Evolutionary conservation across 1,140 invertebrate species (phyloP).

Genomic region (Drosophila guanche): DNA sequence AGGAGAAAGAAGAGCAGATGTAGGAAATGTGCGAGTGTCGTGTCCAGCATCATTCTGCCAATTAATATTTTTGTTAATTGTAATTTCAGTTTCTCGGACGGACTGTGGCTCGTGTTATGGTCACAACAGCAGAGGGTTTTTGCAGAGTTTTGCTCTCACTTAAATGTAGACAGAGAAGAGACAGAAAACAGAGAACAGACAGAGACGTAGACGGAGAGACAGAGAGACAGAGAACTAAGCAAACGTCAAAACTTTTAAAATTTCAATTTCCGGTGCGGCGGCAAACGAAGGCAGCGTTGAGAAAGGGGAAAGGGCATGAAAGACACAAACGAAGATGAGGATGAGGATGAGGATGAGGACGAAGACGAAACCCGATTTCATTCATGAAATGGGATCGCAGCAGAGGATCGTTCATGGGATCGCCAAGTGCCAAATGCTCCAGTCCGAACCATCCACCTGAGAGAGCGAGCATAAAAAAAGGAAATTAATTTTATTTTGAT

Average conservation of each 20-base stretch:
- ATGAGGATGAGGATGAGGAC: slow-evolving; percentile 12
- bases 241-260: slow-evolving; percentile 81
- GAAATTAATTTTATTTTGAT: slow-evolving; percentile 82
- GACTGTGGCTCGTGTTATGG: slow-evolving; percentile 64
- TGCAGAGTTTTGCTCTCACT: slow-evolving; percentile 36
- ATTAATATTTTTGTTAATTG: slow-evolving; percentile 71
- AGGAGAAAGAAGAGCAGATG: no score
- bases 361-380: slow-evolving; percentile 27
- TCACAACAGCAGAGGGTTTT: slow-evolving; percentile 34
- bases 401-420: slow-evolving; percentile 10
- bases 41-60: slow-evolving; percentile 50
- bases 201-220: slow-evolving; percentile 8
- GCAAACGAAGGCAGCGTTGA: slow-evolving; percentile 15
- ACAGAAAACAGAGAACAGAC: slow-evolving; percentile 5
- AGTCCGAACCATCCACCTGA: no score
- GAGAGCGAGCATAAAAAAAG: slow-evolving; percentile 16
- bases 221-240: slow-evolving; percentile 50
- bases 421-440: slow-evolving; percentile 24
- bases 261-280: slow-evolving; percentile 76
- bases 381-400: slow-evolving; percentile 41
- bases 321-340: not conserved
- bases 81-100: slow-evolving; percentile 36
- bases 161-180: slow-evolving; percentile 21
- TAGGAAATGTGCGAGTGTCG: no score
- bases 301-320: not conserved